Base-by-base conservation (phyloP, 2,797 vertebrate genomes). In the Acomys russatus region DNA sequence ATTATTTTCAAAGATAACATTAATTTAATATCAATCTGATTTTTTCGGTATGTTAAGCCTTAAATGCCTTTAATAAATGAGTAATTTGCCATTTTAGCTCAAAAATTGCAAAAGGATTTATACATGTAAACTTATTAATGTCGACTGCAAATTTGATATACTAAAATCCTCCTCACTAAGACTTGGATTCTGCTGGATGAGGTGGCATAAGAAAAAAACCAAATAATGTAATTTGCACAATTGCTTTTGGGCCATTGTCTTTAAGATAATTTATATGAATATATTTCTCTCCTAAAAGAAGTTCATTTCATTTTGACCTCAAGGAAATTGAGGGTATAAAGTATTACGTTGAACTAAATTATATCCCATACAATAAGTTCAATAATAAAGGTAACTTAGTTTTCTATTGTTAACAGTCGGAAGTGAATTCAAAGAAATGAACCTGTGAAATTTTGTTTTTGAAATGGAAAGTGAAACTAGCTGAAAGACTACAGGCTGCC, bases 401-500 rank as follows among this genome's bases (percentile, higher is more conserved):
- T 95, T 96, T 93, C 76, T 91, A 76, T 66, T 85, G 87, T 64
- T 61, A 94, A 86, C 70, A 91, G 59, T 63, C 86, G 91, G 49
- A 93, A 22, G 73, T 82, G 56, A 96, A 88, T 94, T 79, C 30
- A 79, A 94, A 89, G n/a, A 97, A 93, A 78, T 63, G 30, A 84
- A 73, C 66, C 88, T 96, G 33, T 70, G 74, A 90, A 74, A 92
- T 91, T 88, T 87, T 90, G 71, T 95, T 97, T 97, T 96, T 56
- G 85, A 97, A 97, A 96, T 95, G 88, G 95, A 97, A 97, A 92
- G 76, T 96, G 93, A 97, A 97, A 94, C 91, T 85, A 91, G 17
- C 88, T 71, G 63, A 92, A 35, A 80, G 77, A n/a, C 90, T 94
- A 20, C 59, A 95, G 54, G 96, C 95, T 38, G 83, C 92, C 63